Percentiles rank a stretch among this genome's conserved stretches.
Conservation (phyloP, 2,113 vertebrate species). For the Lonchura striata region DNA sequence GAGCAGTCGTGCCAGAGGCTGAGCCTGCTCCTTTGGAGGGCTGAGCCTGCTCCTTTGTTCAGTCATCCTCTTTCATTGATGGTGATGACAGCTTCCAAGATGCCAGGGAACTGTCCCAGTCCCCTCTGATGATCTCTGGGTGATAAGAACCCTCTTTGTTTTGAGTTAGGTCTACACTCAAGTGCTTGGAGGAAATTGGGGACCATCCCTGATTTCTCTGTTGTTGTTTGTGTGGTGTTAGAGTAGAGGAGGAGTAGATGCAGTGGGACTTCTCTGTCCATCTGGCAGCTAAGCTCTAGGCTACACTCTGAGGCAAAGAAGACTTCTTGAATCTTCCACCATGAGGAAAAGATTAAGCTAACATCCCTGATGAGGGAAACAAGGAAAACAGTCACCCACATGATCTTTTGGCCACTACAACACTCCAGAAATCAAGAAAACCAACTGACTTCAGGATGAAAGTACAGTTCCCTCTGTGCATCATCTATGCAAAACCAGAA, state of each 20-base stretch:
- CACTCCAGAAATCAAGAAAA: not conserved
- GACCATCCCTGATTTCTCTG: not conserved
- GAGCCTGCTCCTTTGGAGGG: not conserved
- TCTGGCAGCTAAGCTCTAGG: not conserved
- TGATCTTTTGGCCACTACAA: not conserved
- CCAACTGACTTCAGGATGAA: not conserved
- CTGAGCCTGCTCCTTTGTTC: not conserved
- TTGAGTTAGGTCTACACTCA: not conserved
- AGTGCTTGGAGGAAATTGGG: not conserved
- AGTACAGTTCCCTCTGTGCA: not conserved
- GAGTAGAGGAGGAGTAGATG: not conserved
- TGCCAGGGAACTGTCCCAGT: not conserved
- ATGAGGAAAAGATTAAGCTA: not conserved
- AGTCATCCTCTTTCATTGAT: not conserved
- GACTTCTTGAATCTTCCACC: not conserved
- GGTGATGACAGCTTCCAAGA: not conserved
- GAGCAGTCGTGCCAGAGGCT: not conserved
- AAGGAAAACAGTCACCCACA: not conserved
- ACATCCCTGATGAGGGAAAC: not conserved
- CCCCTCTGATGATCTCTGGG: not conserved
- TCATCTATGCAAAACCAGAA: not conserved
- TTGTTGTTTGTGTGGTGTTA: not conserved
- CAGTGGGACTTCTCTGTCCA: not conserved
- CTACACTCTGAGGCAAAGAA: not conserved
- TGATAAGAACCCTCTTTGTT: not conserved